Percentiles rank a stretch among this genome's conserved stretches.
Conservation (phyloP, 37 sponge, comb jelly and placozoan genomes). For the Theonella swinhoei region DNA sequence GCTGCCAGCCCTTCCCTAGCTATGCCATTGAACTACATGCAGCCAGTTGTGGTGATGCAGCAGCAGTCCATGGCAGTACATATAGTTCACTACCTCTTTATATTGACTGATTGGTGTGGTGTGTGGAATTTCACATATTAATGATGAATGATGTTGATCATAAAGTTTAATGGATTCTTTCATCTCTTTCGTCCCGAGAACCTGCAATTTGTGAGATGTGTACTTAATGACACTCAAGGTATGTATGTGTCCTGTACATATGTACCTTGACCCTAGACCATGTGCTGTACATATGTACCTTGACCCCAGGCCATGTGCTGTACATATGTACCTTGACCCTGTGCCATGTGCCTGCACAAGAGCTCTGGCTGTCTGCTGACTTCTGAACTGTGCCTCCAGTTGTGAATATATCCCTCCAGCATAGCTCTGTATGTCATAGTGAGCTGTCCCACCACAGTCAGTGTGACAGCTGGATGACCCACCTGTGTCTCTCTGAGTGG, state of each 20-base stretch:
- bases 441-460: no score
- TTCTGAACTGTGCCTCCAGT: slow-evolving; percentile 68
- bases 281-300: no score
- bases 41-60: slow-evolving; percentile 28
- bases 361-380: slow-evolving; percentile 37
- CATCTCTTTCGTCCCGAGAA: neutral
- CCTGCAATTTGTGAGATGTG: no score
- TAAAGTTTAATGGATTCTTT: neutral
- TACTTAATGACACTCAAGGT: no score
- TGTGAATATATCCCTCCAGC: slow-evolving; percentile 59
- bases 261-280: no score
- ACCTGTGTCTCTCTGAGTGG: no score
- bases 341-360: neutral
- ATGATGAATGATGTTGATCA: neutral
- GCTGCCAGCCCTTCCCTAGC: slow-evolving; percentile 17
- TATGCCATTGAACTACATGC: slow-evolving; percentile 65
- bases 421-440: neutral
- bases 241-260: no score
- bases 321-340: neutral
- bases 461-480: no score
- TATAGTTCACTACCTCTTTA: neutral
- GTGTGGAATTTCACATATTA: no score
- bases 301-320: no score
- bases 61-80: neutral
- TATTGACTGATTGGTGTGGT: slow-evolving; percentile 10